Percentiles rank a stretch among this genome's conserved stretches.
Conservation (phyloP, 2,113 vertebrate genomes). For the Panthera leo region DNA sequence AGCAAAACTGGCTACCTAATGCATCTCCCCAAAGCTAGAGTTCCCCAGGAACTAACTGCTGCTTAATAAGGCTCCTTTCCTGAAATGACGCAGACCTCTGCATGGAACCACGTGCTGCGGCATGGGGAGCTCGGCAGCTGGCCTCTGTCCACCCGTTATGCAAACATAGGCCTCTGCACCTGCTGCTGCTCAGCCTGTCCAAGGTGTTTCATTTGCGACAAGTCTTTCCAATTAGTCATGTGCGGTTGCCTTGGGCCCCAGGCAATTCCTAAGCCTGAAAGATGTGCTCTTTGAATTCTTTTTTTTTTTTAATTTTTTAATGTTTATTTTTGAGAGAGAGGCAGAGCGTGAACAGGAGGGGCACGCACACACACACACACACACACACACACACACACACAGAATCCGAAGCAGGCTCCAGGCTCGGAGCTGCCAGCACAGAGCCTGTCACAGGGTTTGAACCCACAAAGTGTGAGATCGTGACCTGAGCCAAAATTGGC, state of each 20-base stretch:
- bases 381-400: too few relatives aligned
- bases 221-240: background rate
- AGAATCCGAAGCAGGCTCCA: too few relatives aligned
- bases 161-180: background rate
- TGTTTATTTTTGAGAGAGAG: too few relatives aligned
- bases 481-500: too few relatives aligned
- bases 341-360: accelerated
- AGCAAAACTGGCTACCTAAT: background rate
- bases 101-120: accelerated
- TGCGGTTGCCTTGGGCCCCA: background rate
- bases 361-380: too few relatives aligned
- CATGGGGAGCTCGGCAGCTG: background rate
- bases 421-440: too few relatives aligned
- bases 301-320: background rate
- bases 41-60: background rate
- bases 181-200: background rate
- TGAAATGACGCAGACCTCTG: background rate
- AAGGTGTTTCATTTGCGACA: background rate
- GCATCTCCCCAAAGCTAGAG: background rate
- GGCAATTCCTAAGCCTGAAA: background rate
- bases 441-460: too few relatives aligned
- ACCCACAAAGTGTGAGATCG: too few relatives aligned
- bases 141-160: background rate
- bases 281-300: background rate
- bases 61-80: background rate